phyloP scores from a whole-genome alignment of 2,797 vertebrate genomes.

The Halcyon badia region DNA sequence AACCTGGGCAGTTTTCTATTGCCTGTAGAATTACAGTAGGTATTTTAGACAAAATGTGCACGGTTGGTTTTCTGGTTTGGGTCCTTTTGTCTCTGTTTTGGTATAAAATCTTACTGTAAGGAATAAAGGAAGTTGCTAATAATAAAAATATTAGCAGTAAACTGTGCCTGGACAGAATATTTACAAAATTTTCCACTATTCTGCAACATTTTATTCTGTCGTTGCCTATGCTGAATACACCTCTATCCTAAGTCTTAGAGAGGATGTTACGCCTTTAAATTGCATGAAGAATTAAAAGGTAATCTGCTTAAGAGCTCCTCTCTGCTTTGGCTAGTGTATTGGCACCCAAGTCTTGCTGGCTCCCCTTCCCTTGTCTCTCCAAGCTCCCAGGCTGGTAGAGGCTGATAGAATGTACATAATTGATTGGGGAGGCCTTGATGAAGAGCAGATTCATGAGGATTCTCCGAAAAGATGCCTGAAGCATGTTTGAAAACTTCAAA shows the following conservation, averaged over 20 bases:
- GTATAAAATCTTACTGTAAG: not conserved
- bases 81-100: not conserved
- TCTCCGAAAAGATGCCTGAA: slow-evolving; percentile 6
- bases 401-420: not conserved
- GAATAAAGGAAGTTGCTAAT: not conserved
- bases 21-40: not conserved
- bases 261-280: not conserved
- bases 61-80: not conserved
- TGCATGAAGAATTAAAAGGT: not conserved
- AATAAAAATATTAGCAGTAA: not conserved
- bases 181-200: not conserved
- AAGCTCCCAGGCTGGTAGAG: not conserved
- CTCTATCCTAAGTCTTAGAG: not conserved
- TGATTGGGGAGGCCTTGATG: not conserved
- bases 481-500: slow-evolving; percentile 20
- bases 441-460: not conserved
- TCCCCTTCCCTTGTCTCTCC: not conserved
- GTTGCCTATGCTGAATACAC: not conserved
- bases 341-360: not conserved
- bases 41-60: not conserved
- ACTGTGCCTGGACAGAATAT: not conserved
- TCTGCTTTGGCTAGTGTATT: not conserved
- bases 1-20: not conserved
- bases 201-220: not conserved
- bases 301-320: not conserved